Evolutionary conservation across 2,797 vertebrate genomes (phyloP).

Genomic region (Leptatherina wallacei): DNA sequence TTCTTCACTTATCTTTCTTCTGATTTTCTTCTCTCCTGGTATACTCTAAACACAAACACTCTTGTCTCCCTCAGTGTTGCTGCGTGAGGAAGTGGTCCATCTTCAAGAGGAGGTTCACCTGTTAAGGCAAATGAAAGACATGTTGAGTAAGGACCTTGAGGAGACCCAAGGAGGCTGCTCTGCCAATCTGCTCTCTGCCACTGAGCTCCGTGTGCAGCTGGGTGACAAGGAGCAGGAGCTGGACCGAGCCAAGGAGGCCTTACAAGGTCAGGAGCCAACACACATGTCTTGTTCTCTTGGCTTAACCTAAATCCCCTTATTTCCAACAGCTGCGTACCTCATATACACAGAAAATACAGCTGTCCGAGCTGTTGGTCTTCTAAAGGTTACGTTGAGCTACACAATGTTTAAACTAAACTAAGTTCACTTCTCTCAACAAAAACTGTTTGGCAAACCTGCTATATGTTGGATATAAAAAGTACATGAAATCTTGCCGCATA

Average conservation of each 20-base stretch:
- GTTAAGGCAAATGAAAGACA: slow-evolving; percentile 97
- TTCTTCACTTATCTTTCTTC: neutral
- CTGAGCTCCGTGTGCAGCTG: slow-evolving; percentile 95
- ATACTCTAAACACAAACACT: slow-evolving; percentile 32
- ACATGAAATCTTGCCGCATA: neutral
- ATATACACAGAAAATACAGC: slow-evolving; percentile 23
- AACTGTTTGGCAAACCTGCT: neutral
- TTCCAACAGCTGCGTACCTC: slow-evolving; percentile 31
- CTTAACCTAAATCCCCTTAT: slow-evolving; percentile 21
- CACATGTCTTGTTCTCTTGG: neutral
- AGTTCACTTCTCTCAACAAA: neutral
- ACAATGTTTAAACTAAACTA: neutral
- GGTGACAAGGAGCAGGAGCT: slow-evolving; percentile 95
- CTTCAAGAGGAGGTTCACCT: slow-evolving; percentile 96
- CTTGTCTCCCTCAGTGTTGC: slow-evolving; percentile 46
- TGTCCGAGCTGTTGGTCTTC: neutral
- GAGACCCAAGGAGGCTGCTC: slow-evolving; percentile 90
- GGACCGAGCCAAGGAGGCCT: slow-evolving; percentile 93
- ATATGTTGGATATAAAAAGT: neutral
- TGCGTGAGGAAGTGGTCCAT: slow-evolving; percentile 94
- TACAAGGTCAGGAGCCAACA: slow-evolving; percentile 87
- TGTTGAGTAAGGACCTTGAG: slow-evolving; percentile 95
- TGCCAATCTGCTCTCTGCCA: slow-evolving; percentile 90
- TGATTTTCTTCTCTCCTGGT: neutral
- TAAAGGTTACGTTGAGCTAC: neutral